These are phyloP conservation scores for Rugalucina vietnamica DNA, from an alignment of 2,888 invertebrate species.

Conservation along the genomic window DNA sequence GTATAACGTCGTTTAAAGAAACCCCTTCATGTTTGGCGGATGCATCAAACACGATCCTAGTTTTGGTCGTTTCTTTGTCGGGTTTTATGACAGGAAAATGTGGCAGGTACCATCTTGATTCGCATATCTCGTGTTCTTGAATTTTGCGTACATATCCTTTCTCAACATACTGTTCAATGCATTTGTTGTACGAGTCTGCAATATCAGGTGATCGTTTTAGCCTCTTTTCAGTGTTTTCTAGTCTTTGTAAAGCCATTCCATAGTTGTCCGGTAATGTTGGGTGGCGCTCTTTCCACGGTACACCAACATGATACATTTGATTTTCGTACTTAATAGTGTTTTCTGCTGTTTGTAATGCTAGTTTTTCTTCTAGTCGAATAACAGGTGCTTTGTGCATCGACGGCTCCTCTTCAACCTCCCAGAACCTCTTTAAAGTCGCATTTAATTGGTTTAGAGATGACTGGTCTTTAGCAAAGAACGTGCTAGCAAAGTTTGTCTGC, in stretches of 20 bases:
- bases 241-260: slow-evolving; percentile 9
- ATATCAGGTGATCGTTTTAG: slow-evolving; percentile 40
- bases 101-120: slow-evolving; percentile 52
- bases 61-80: too few relatives aligned
- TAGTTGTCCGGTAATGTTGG: not conserved
- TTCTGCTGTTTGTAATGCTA: not conserved
- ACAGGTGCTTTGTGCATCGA: not conserved
- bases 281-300: slow-evolving; percentile 27
- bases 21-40: too few relatives aligned
- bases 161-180: slow-evolving; percentile 48
- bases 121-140: not conserved
- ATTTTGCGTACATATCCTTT: slow-evolving; percentile 57
- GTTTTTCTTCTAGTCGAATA: not conserved
- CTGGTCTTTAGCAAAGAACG: not conserved
- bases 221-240: slow-evolving; percentile 47
- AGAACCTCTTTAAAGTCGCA: not conserved
- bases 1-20: too few relatives aligned
- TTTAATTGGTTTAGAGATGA: not conserved
- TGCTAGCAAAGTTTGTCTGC: slow-evolving; percentile 1
- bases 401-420: not conserved
- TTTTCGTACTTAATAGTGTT: slow-evolving; percentile 7
- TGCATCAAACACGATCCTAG: too few relatives aligned
- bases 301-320: slow-evolving; percentile 12
- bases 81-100: slow-evolving; percentile 54
- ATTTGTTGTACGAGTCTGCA: slow-evolving; percentile 22